Conservation (phyloP, 2,113 vertebrate genomes). For the Hippopotamus amphibius region DNA sequence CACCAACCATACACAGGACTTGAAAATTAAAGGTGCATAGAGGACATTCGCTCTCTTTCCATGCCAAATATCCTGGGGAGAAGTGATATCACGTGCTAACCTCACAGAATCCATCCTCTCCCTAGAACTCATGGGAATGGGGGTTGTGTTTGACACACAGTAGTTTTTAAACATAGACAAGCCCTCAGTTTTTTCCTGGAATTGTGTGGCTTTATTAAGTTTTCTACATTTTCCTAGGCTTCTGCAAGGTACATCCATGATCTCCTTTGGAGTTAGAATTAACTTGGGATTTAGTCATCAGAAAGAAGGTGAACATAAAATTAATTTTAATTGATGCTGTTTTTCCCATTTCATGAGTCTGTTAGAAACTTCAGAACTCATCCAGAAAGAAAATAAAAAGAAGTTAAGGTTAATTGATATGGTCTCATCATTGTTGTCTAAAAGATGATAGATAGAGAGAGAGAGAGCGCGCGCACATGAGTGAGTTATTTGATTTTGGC, state of each 20-base stretch:
- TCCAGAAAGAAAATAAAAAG: constrained; percentile 47
- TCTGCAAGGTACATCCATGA: constrained; percentile 51
- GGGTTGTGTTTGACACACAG: not conserved
- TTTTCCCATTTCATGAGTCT: constrained; percentile 42
- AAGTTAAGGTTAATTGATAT: constrained; percentile 7
- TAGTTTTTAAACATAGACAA: not conserved
- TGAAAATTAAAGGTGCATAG: not conserved
- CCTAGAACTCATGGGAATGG: not conserved
- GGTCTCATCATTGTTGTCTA: not conserved
- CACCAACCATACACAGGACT: not conserved
- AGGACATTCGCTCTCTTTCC: not conserved
- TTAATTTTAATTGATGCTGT: constrained; percentile 64
- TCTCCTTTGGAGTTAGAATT: constrained; percentile 85
- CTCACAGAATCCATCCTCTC: not conserved
- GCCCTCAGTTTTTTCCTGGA: not conserved
- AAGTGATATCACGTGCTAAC: not conserved
- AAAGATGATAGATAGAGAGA: not conserved
- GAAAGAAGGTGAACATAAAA: constrained; percentile 76
- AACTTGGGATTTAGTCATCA: constrained; percentile 81
- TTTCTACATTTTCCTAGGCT: constrained; percentile 10
- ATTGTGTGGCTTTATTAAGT: constrained; percentile 30
- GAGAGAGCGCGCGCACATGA: not conserved
- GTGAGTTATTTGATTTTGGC: constrained; percentile 42
- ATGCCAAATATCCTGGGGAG: not conserved
- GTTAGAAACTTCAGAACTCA: constrained; percentile 42